Conservation (phyloP, 2,888 invertebrate genomes). For the Automeris io region DNA sequence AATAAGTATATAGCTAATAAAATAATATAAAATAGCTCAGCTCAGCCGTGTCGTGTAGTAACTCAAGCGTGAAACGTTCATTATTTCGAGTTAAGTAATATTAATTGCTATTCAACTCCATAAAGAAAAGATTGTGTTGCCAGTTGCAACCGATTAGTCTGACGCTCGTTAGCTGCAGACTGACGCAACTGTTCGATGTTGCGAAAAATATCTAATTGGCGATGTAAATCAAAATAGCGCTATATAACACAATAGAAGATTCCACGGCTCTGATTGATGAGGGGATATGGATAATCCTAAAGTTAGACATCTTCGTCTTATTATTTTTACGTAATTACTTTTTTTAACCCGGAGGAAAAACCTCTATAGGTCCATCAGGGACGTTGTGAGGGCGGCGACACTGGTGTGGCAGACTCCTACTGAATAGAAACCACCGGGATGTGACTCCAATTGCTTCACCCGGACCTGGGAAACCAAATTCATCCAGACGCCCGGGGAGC, state of each 20-base stretch:
- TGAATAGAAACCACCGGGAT: too few species aligned
- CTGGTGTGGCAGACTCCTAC: too few species aligned
- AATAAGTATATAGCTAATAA: slow-evolving; percentile 19
- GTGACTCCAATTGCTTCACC: too few species aligned
- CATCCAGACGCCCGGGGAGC: too few species aligned
- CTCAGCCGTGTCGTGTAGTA: slow-evolving; percentile 31
- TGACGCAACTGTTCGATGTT: slow-evolving; percentile 42
- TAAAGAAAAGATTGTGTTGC: slow-evolving; percentile 54
- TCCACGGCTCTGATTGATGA: slow-evolving; percentile 30
- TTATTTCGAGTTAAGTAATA: slow-evolving; percentile 63
- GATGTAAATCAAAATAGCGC: slow-evolving; percentile 33
- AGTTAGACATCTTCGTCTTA: too few species aligned
- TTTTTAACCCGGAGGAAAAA: too few species aligned
- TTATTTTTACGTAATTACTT: too few species aligned
- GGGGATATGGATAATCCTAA: not conserved
- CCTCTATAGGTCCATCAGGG: too few species aligned
- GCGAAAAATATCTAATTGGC: slow-evolving; percentile 48
- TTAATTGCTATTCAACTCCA: slow-evolving; percentile 56
- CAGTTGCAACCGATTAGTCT: slow-evolving; percentile 49
- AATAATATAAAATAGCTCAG: slow-evolving; percentile 18
- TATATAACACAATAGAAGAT: slow-evolving; percentile 24
- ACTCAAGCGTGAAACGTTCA: slow-evolving; percentile 50
- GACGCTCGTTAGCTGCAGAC: slow-evolving; percentile 35
- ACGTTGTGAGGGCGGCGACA: too few species aligned
- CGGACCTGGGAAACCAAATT: too few species aligned